A percentile compares a stretch with the other conserved stretches of the same genome.
Evolutionary conservation across 1,140 invertebrate genomes (phyloP).

Genomic region (Brachionus calyciflorus): DNA sequence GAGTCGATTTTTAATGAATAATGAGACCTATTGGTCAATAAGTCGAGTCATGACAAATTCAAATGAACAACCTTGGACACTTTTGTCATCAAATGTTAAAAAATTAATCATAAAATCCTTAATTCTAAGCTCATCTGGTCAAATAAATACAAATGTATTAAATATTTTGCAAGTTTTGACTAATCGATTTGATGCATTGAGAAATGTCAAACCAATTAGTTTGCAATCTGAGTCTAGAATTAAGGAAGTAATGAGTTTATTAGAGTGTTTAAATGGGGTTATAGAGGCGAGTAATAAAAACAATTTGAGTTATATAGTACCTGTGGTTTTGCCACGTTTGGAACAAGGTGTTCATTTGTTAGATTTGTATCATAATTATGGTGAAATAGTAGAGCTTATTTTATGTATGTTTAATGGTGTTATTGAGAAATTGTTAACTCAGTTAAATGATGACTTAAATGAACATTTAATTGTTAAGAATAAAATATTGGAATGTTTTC

Average conservation of each 20-base stretch:
- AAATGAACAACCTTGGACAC: slow-evolving; percentile 27
- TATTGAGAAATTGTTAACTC: slow-evolving; percentile 16
- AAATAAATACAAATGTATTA: neutral
- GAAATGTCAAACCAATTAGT: neutral
- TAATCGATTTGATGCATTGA: neutral
- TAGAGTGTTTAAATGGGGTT: slow-evolving; percentile 35
- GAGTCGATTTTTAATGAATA: neutral
- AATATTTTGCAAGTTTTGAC: neutral
- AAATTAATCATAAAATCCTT: slow-evolving; percentile 25
- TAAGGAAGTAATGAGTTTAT: slow-evolving; percentile 12
- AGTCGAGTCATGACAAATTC: neutral
- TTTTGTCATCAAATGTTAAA: slow-evolving; percentile 7
- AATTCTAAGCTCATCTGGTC: neutral
- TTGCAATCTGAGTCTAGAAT: neutral
- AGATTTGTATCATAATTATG: slow-evolving; percentile 35
- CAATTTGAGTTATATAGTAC: neutral
- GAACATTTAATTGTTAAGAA: slow-evolving; percentile 1
- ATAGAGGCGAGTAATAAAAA: slow-evolving; percentile 9
- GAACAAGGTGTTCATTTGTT: slow-evolving; percentile 24
- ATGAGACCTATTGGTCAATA: slow-evolving; percentile 8
- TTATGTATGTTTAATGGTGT: slow-evolving; percentile 16
- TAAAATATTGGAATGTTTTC: slow-evolving; percentile 1
- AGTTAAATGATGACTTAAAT: neutral
- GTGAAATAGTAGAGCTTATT: slow-evolving; percentile 42
- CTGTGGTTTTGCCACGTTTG: neutral